A percentile compares a stretch with the other conserved stretches of the same genome.
These are phyloP conservation scores for Poecilia picta DNA, from an alignment of 2,797 vertebrate species.

Conservation along the genomic window DNA sequence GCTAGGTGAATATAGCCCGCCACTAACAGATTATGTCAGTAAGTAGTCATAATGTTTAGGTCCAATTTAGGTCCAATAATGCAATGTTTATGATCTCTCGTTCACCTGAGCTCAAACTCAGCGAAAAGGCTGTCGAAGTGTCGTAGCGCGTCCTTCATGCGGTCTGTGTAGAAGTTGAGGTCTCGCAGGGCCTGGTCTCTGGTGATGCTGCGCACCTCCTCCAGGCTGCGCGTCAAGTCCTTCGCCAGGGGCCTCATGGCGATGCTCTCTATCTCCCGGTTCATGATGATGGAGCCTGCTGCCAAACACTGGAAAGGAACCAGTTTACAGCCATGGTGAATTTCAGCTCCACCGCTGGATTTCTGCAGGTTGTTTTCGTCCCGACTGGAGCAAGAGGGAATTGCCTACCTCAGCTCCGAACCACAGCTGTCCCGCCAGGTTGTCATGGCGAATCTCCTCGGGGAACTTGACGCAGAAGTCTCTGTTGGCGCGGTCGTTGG, in stretches of 20 bases:
- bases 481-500: constrained; percentile 91
- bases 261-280: constrained; percentile 98
- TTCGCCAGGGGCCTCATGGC: constrained; percentile 97
- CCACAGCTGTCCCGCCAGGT: constrained; percentile 97
- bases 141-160: constrained; percentile 91
- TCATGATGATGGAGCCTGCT: constrained; percentile 99
- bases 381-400: constrained; percentile 44
- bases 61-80: not conserved
- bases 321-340: constrained; percentile 11
- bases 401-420: constrained; percentile 94
- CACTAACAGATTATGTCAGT: too few relatives aligned
- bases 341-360: not conserved
- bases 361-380: constrained; percentile 44
- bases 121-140: constrained; percentile 96
- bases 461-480: constrained; percentile 98
- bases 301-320: constrained; percentile 88
- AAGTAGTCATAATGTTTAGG: not conserved
- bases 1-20: too few relatives aligned
- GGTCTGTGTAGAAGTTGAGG: constrained; percentile 93
- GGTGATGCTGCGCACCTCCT: constrained; percentile 93
- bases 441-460: constrained; percentile 99
- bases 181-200: constrained; percentile 96
- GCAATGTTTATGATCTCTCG: not conserved
- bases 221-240: constrained; percentile 93
- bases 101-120: constrained; percentile 96